phyloP scores from a whole-genome alignment of 1,140 invertebrate species.

The Dreissena rostriformis region DNA sequence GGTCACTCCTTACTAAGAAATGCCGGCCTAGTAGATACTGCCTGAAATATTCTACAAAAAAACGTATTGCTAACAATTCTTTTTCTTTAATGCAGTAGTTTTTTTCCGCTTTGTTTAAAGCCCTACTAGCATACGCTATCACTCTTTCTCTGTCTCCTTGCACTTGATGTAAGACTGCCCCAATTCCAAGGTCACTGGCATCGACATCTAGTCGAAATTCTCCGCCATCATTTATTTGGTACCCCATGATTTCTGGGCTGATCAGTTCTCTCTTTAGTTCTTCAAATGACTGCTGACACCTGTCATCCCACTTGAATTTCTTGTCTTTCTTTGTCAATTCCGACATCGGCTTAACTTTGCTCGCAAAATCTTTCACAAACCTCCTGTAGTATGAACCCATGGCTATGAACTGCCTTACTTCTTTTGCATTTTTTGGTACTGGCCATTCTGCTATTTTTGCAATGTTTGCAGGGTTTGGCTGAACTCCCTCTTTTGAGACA shows the following conservation, averaged over 20 bases:
- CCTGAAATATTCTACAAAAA: conserved; percentile 46
- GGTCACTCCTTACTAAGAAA: conserved; percentile 59
- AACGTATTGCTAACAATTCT: conserved; percentile 59
- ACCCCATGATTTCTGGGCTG: conserved; percentile 1
- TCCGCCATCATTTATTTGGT: no score
- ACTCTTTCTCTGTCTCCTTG: no score
- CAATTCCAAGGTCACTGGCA: no score
- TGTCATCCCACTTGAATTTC: background rate
- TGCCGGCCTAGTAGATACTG: no score
- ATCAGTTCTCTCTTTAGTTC: background rate
- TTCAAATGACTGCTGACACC: background rate
- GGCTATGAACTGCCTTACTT: conserved; percentile 60
- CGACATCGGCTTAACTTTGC: background rate
- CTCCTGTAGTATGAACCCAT: no score
- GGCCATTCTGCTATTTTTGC: conserved; percentile 48
- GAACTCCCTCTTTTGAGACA: conserved; percentile 39
- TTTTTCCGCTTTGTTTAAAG: no score
- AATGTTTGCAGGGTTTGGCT: conserved; percentile 41
- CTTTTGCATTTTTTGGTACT: conserved; percentile 38
- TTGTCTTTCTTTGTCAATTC: background rate
- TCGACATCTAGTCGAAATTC: no score
- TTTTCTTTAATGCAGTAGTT: no score
- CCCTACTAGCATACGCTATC: no score
- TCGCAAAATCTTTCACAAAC: background rate
- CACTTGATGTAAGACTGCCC: no score